Percentiles rank a stretch among this genome's conserved stretches.
phyloP scores from a whole-genome alignment of 2,888 invertebrate genomes.

The Cecidostiba fungosa region DNA sequence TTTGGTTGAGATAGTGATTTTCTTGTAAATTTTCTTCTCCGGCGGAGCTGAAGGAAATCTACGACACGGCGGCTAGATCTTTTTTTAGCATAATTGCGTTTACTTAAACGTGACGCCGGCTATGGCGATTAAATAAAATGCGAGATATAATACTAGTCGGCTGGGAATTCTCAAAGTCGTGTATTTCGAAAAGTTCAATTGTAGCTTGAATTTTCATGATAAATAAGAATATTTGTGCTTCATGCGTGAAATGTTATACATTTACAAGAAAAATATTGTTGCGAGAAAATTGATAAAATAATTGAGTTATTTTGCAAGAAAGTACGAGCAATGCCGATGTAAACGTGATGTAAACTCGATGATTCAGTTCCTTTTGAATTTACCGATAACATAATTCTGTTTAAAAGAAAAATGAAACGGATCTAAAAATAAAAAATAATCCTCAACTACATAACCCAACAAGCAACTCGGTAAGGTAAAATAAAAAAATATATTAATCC shows the following conservation, averaged over 20 bases:
- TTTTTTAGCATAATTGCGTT: constrained; percentile 4
- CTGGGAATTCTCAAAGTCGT: background rate
- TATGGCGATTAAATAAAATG: background rate
- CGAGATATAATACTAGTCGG: background rate
- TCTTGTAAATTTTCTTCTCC: background rate
- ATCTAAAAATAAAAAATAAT: too few species aligned
- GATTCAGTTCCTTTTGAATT: background rate
- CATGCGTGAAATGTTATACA: too few species aligned
- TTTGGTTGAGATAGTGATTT: background rate
- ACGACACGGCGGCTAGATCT: background rate
- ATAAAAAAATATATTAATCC: too few species aligned
- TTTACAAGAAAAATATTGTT: background rate
- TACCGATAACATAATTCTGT: too few species aligned
- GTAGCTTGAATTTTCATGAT: too few species aligned
- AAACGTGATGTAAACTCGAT: background rate
- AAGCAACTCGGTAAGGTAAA: too few species aligned
- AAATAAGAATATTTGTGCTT: too few species aligned
- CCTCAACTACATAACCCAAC: too few species aligned
- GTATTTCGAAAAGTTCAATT: too few species aligned
- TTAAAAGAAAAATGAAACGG: background rate
- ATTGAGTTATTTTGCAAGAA: background rate
- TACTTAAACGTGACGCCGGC: background rate
- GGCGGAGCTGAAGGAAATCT: background rate
- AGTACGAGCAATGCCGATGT: background rate
- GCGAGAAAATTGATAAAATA: background rate